These are phyloP conservation scores for Archocentrus centrarchus DNA, from an alignment of 2,113 vertebrate genomes.

Conservation along the genomic window DNA sequence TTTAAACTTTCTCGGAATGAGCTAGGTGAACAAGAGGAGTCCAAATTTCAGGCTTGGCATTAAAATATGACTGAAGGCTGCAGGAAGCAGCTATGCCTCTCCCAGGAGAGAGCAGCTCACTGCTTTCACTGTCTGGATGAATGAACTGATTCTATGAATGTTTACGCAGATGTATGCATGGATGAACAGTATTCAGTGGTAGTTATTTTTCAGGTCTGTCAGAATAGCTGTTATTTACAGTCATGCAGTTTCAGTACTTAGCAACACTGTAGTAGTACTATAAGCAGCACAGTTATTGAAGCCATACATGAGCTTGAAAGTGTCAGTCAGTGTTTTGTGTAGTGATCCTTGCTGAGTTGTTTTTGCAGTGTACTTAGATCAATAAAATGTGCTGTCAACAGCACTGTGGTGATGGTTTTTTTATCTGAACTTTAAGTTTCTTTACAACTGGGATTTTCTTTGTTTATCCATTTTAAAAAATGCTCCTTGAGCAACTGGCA, in stretches of 20 bases:
- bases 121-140: conserved; percentile 28
- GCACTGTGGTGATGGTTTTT: not conserved
- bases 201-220: not conserved
- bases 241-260: not conserved
- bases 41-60: conserved; percentile 52
- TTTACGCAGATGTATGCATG: conserved; percentile 38
- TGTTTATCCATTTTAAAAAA: not conserved
- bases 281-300: not conserved
- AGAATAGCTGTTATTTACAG: conserved; percentile 8
- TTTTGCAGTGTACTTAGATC: conserved; percentile 7
- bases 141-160: conserved; percentile 46
- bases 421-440: not conserved
- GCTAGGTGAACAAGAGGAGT: conserved; percentile 32
- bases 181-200: not conserved
- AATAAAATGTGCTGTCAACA: not conserved
- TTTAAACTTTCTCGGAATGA: not conserved
- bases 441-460: not conserved
- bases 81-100: conserved; percentile 72
- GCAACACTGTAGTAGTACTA: not conserved
- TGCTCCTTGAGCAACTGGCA: not conserved
- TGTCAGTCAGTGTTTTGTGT: not conserved
- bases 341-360: not conserved
- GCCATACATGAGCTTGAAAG: not conserved
- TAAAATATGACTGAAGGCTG: conserved; percentile 66
- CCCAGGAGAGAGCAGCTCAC: conserved; percentile 59